These are phyloP conservation scores for Enhydra lutris DNA, from an alignment of 2,113 vertebrate genomes.

Conservation along the genomic window DNA sequence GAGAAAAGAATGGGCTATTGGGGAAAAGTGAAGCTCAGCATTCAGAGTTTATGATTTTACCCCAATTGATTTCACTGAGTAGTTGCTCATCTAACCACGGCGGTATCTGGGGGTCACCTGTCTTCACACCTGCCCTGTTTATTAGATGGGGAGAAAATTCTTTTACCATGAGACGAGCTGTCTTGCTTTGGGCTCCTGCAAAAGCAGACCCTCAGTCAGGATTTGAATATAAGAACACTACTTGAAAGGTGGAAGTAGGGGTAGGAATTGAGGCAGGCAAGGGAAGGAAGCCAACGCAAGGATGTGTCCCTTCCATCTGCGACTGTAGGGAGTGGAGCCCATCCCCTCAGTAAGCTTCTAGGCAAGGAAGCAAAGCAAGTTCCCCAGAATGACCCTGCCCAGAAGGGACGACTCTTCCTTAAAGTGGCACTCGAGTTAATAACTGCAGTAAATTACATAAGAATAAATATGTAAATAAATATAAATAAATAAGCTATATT, in stretches of 20 bases:
- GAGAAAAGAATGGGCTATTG: not conserved
- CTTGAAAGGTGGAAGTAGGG: not conserved
- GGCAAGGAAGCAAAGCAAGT: accelerated
- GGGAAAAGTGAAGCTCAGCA: too few relatives aligned
- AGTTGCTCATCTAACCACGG: not conserved
- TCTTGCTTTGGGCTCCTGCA: not conserved
- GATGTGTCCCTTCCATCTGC: not conserved
- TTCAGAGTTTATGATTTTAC: not conserved
- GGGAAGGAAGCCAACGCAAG: too few relatives aligned
- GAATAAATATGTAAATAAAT: not conserved
- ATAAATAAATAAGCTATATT: not conserved
- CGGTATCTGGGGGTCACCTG: too few relatives aligned
- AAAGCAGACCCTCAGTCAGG: not conserved
- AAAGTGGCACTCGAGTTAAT: not conserved
- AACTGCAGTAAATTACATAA: too few relatives aligned
- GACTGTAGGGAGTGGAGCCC: not conserved
- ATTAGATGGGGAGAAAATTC: too few relatives aligned
- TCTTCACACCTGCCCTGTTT: not conserved
- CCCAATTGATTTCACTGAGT: accelerated
- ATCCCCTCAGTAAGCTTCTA: not conserved
- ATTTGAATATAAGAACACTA: accelerated
- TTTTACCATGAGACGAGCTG: not conserved
- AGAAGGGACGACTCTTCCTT: not conserved
- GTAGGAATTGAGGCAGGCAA: not conserved
- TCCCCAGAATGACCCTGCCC: not conserved